Evolutionary conservation across 2,113 vertebrate genomes (phyloP), one percentile per base, ranked within the genome.

Genomic region (Herpetotheres cachinnans): DNA sequence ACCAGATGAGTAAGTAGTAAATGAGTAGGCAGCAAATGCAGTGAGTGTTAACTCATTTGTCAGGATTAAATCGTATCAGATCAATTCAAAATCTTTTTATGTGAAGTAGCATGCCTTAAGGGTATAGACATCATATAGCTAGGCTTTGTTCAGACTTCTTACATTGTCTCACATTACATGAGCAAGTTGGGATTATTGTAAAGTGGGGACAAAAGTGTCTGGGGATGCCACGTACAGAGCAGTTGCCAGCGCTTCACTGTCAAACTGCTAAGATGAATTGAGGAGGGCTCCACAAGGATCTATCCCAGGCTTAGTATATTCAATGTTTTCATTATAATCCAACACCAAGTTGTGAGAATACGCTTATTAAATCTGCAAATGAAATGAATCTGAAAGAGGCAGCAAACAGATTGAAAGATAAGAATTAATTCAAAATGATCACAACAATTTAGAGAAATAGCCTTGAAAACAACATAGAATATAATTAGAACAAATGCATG

Each of bases 21-120:
- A 84, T 80, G 56, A 95, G 73, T 81, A 95, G 83, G 73, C 73
- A 81, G 67, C 21, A 95, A 84, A 91, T 79, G 70, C 74, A 93
- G 85, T 62, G 78, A 94, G 73, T 94, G 82, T 76, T 93, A 96
- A 90, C 67, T 93, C 66, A 85, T 97, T 96, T 95, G 82, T 96
- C 92, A 91, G 66, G 49, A 88, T 94, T 90, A 82, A 93, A 93
- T 94, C 67, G 61, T 73, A 92, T 70, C 87, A 94, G 62, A 96
- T 94, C 90, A 95, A 88, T 91, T 78, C 40, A 82, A 93, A 85
- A 62, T 82, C 30, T 73, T 93, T 90, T 86, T 42, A 83, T 73
- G 46, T 3, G 16, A 89, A 92, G 32, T 83, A 70, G 46, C 82
- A 85, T 2, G 54, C 54, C 79, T 96, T 91, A 86, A 86, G 70